Percentiles rank a stretch among this genome's conserved stretches.
Conservation (phyloP, 2,113 vertebrate genomes). For the Galbula dea region DNA sequence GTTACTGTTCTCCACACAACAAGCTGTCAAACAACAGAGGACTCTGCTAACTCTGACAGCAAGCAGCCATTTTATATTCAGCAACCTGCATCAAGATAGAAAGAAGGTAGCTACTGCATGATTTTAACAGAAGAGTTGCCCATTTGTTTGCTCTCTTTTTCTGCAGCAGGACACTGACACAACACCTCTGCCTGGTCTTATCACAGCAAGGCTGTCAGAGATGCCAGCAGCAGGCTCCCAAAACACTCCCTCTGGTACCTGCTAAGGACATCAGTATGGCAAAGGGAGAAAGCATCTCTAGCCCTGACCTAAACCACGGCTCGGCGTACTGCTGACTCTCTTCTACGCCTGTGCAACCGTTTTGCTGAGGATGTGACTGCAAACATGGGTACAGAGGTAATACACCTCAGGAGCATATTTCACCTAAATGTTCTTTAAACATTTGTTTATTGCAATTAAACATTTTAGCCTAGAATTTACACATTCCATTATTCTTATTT, state of each 20-base stretch:
- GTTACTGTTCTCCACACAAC: background rate
- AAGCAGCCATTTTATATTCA: background rate
- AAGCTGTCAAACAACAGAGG: background rate
- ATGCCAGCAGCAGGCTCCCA: background rate
- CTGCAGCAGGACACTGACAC: background rate
- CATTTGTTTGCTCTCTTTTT: background rate
- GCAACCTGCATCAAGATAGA: background rate
- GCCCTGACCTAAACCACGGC: background rate
- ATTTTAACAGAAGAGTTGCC: background rate
- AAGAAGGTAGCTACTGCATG: background rate
- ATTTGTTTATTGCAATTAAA: conserved; percentile 62
- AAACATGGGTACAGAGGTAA: background rate
- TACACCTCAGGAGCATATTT: background rate
- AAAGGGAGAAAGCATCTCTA: background rate
- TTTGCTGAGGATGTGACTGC: background rate
- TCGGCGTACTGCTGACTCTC: background rate
- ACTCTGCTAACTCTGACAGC: background rate
- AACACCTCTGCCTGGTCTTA: background rate
- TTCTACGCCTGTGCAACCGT: background rate
- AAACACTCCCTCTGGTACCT: background rate
- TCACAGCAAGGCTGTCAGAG: background rate
- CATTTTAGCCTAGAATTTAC: conserved; percentile 50
- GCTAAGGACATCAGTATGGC: background rate
- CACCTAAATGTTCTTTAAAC: conserved; percentile 42
- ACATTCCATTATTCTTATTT: conserved; percentile 63